Percentiles rank a stretch among this genome's conserved stretches.
Conservation (phyloP, 2,113 vertebrate species). For the Nothoprocta perdicaria region DNA sequence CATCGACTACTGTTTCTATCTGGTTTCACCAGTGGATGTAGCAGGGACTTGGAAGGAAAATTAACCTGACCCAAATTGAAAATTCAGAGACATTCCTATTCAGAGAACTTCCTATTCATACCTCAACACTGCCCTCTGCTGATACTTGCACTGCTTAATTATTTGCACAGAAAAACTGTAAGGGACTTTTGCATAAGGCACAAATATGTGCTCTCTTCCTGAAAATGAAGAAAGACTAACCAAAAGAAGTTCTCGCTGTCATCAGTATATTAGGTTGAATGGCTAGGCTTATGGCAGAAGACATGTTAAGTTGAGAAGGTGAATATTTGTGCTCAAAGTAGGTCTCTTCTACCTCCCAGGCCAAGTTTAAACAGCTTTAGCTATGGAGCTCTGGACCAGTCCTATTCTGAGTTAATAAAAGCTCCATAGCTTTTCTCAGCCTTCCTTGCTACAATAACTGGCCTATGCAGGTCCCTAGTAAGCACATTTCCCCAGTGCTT, state of each 20-base stretch:
- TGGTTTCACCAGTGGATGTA: background rate
- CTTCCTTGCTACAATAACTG: background rate
- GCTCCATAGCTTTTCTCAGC: background rate
- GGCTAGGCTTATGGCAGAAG: background rate
- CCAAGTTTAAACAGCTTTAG: background rate
- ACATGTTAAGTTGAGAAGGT: fast-evolving
- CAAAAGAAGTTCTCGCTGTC: background rate
- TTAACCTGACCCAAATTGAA: background rate
- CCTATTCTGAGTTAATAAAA: background rate
- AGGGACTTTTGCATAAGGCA: background rate
- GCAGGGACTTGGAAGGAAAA: background rate
- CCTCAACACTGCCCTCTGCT: conserved; percentile 66
- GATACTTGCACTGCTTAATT: background rate
- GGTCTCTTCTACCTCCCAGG: background rate
- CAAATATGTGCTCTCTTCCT: background rate
- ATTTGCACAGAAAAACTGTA: fast-evolving
- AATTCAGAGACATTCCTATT: background rate
- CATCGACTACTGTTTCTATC: background rate
- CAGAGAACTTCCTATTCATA: background rate
- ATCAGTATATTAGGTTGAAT: background rate
- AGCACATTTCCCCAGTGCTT: background rate
- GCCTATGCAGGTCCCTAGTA: background rate
- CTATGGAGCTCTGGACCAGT: background rate
- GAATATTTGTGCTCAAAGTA: background rate
- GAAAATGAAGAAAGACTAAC: background rate